phyloP scores from a whole-genome alignment of 2,797 vertebrate genomes.

The Hydrocynus forskahlii region DNA sequence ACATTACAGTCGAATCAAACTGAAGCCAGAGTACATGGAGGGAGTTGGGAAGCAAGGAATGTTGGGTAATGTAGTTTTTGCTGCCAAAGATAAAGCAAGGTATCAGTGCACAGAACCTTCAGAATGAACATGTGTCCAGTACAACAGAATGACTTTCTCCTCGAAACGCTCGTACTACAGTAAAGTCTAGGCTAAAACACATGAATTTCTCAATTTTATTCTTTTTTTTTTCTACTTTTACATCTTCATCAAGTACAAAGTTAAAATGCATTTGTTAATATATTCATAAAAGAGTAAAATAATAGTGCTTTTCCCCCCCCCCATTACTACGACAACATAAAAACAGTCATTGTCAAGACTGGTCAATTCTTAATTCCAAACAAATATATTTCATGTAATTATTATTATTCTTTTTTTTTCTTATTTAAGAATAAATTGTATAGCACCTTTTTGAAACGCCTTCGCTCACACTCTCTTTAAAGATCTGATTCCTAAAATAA shows the following conservation, averaged over 20 bases:
- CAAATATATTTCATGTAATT: slow-evolving; percentile 85
- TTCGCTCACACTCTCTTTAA: slow-evolving; percentile 79
- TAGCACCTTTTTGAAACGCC: slow-evolving; percentile 96
- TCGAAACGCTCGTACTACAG: slow-evolving; percentile 86
- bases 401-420: slow-evolving; percentile 13
- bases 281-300: slow-evolving; percentile 98
- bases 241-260: slow-evolving; percentile 96
- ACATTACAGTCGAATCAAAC: slow-evolving; percentile 70
- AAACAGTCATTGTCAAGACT: slow-evolving; percentile 99
- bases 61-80: slow-evolving; percentile 68
- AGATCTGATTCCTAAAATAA: slow-evolving; percentile 75
- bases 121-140: slow-evolving; percentile 65
- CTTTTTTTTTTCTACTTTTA: slow-evolving; percentile 81
- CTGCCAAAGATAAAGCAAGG: slow-evolving; percentile 62
- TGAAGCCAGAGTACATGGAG: slow-evolving; percentile 66
- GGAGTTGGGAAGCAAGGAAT: slow-evolving; percentile 74
- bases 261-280: slow-evolving; percentile 99
- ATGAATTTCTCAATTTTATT: slow-evolving; percentile 87
- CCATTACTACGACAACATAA: slow-evolving; percentile 94
- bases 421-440: slow-evolving; percentile 91
- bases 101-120: slow-evolving; percentile 76
- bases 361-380: slow-evolving; percentile 92
- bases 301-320: slow-evolving; percentile 89
- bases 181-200: slow-evolving; percentile 90
- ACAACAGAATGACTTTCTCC: slow-evolving; percentile 84